Percentiles rank a stretch among this genome's conserved stretches.
phyloP scores from a whole-genome alignment of 2,888 invertebrate species.

The Rhogogaster chlorosoma region DNA sequence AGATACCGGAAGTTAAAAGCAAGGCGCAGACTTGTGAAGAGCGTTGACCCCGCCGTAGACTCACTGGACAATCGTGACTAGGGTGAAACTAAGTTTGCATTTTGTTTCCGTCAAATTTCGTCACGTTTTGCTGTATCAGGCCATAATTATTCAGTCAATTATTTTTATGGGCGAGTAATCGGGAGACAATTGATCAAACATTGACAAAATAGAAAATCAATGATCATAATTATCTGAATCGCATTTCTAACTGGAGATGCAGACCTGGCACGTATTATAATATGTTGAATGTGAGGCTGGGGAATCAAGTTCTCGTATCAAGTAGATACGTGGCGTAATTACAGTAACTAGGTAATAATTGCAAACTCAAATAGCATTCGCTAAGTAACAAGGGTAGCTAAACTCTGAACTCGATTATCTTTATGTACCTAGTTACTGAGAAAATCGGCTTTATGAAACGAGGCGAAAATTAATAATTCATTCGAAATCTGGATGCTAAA shows the following conservation, averaged over 20 bases:
- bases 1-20: conserved; percentile 26
- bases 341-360: neutral
- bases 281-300: neutral
- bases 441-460: neutral
- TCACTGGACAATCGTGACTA: neutral
- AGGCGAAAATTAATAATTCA: neutral
- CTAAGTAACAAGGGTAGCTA: neutral
- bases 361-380: neutral
- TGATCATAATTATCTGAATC: neutral
- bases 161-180: neutral
- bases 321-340: neutral
- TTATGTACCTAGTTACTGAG: neutral
- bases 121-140: neutral
- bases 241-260: neutral
- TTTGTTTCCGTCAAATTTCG: neutral
- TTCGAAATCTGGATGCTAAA: neutral
- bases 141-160: neutral
- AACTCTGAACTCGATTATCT: neutral
- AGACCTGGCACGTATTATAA: neutral
- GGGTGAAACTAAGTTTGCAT: neutral
- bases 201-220: neutral
- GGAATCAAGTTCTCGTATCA: neutral
- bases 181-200: neutral
- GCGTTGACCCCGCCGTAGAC: conserved; percentile 27
- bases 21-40: conserved; percentile 32